These are phyloP conservation scores for Amphipyra berbera DNA, from an alignment of 2,888 invertebrate species.

Conservation along the genomic window DNA sequence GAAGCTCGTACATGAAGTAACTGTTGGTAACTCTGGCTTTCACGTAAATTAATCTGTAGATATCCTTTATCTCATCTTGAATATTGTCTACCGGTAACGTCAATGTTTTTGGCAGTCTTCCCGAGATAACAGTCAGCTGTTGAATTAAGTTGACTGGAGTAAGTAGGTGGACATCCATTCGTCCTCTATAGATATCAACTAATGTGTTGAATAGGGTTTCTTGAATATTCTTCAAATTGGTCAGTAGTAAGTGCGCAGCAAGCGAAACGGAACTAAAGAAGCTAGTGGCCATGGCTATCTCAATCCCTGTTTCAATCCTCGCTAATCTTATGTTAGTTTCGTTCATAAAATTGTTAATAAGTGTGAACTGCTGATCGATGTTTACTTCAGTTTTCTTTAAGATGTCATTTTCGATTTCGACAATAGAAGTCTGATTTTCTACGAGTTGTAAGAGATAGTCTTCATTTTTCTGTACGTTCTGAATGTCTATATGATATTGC, in stretches of 20 bases:
- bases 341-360: slow-evolving; percentile 10
- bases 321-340: slow-evolving; percentile 4
- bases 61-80: slow-evolving; percentile 5
- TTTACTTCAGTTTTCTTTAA: slow-evolving; percentile 11
- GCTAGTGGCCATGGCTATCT: slow-evolving; percentile 8
- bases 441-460: slow-evolving; percentile 11
- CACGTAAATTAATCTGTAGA: slow-evolving; percentile 11
- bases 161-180: slow-evolving; percentile 16
- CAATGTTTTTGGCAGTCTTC: slow-evolving; percentile 9
- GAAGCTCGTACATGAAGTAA: slow-evolving; percentile 18
- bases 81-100: slow-evolving; percentile 7
- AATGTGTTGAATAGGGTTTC: slow-evolving; percentile 15
- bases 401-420: slow-evolving; percentile 11
- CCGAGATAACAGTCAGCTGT: slow-evolving; percentile 8
- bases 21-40: slow-evolving; percentile 13
- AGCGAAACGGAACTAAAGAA: slow-evolving; percentile 17
- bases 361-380: slow-evolving; percentile 1
- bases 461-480: slow-evolving; percentile 11
- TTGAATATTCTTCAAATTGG: slow-evolving; percentile 12
- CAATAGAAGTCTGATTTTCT: slow-evolving; percentile 15
- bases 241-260: slow-evolving; percentile 6
- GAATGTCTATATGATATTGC: slow-evolving; percentile 11
- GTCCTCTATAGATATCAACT: slow-evolving; percentile 12
- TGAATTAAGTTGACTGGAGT: slow-evolving; percentile 8
- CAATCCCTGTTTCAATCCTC: slow-evolving; percentile 1